These are phyloP conservation scores for Sylvia borin DNA, from an alignment of 2,797 vertebrate species.

Conservation along the genomic window DNA sequence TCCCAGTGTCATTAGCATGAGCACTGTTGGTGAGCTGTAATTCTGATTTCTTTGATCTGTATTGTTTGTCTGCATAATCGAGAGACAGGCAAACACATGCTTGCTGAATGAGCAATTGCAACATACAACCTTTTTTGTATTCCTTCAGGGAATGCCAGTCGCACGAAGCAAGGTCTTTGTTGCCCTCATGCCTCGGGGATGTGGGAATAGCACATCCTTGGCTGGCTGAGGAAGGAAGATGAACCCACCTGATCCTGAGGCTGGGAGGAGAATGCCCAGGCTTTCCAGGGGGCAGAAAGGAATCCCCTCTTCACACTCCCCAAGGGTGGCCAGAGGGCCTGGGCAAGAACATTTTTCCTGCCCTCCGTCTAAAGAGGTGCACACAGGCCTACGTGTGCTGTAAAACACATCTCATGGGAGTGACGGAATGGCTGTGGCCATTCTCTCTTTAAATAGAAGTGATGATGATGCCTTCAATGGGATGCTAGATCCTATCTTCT, in stretches of 20 bases:
- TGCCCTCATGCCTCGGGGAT: accelerated
- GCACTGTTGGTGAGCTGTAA: conserved; percentile 47
- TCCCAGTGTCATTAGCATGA: conserved; percentile 20
- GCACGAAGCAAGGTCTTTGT: background rate
- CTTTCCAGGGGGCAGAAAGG: background rate
- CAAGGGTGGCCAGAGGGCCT: accelerated
- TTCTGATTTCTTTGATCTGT: conserved; percentile 62
- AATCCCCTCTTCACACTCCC: accelerated
- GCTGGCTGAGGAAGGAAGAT: background rate
- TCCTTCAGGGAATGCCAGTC: accelerated
- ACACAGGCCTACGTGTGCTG: accelerated
- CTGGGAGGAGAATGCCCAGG: background rate
- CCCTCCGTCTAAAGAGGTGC: accelerated
- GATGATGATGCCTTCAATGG: background rate
- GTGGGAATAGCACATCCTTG: background rate
- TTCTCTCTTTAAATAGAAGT: background rate
- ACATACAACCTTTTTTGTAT: background rate
- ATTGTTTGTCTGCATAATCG: conserved; percentile 31
- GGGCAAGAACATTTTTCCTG: background rate
- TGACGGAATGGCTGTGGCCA: background rate
- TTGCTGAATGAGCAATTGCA: background rate
- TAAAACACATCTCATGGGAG: background rate
- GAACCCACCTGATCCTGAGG: background rate
- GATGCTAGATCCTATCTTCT: background rate
- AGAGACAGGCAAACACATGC: background rate